Conservation (phyloP, 2,888 invertebrate species). For the Monochamus alternatus region DNA sequence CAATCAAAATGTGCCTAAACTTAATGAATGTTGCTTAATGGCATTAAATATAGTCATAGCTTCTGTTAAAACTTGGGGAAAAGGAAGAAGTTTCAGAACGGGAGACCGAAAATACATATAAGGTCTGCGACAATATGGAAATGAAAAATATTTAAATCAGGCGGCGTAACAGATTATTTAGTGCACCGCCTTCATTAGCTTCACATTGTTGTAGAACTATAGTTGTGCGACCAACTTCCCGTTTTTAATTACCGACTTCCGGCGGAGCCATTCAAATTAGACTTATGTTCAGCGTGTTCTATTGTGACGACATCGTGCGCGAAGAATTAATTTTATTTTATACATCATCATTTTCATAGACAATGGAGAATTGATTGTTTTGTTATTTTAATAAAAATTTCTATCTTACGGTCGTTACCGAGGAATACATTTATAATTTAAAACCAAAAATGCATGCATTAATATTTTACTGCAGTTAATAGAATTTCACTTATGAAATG, state of each 20-base stretch:
- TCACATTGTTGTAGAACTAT: constrained; percentile 13
- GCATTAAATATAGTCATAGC: too few relatives aligned
- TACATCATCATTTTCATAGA: too few relatives aligned
- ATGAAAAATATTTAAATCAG: constrained; percentile 18
- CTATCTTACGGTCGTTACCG: too few relatives aligned
- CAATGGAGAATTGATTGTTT: too few relatives aligned
- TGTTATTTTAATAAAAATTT: too few relatives aligned
- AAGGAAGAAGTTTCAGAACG: not conserved
- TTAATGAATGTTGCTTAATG: too few relatives aligned
- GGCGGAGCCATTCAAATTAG: not conserved
- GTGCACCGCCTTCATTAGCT: not conserved
- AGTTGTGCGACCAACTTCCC: not conserved
- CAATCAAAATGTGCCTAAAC: too few relatives aligned
- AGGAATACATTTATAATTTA: too few relatives aligned
- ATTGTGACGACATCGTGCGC: not conserved
- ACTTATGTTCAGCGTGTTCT: not conserved
- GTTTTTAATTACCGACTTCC: constrained; percentile 12
- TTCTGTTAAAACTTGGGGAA: constrained; percentile 16
- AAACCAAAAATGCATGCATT: too few relatives aligned
- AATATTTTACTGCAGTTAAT: too few relatives aligned
- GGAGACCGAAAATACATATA: constrained; percentile 12
- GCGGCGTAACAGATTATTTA: not conserved
- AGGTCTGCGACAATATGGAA: not conserved
- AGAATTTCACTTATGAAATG: too few relatives aligned
- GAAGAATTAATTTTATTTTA: too few relatives aligned